phyloP scores from a whole-genome alignment of 2,888 invertebrate genomes.

The Patella depressa region DNA sequence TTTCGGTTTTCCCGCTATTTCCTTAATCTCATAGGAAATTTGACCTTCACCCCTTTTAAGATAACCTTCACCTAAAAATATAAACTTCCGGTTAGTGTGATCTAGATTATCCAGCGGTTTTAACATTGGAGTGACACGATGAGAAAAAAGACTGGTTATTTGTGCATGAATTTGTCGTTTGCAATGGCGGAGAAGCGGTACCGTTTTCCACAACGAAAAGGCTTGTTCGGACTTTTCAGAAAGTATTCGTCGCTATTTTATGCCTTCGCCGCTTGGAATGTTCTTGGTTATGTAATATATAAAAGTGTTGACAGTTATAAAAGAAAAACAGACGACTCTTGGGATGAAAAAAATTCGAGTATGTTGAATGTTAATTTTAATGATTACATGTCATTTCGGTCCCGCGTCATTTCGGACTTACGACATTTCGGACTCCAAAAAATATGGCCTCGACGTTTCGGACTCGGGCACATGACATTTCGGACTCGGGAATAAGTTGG shows the following conservation, averaged over 20 bases:
- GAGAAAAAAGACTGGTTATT: background rate
- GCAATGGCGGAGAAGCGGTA: background rate
- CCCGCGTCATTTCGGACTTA: too few species aligned
- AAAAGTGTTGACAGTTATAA: conserved; percentile 21
- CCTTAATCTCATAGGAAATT: too few species aligned
- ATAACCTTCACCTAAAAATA: too few species aligned
- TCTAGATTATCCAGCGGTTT: background rate
- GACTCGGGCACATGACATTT: too few species aligned
- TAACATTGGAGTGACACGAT: background rate
- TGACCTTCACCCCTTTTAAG: conserved; percentile 15
- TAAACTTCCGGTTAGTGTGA: too few species aligned
- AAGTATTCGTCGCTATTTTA: conserved; percentile 30
- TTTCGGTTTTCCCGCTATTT: conserved; percentile 21
- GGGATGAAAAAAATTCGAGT: conserved; percentile 28
- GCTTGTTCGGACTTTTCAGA: background rate
- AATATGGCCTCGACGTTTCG: too few species aligned
- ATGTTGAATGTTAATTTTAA: background rate
- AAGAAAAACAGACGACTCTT: conserved; percentile 28
- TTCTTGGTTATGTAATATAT: conserved; percentile 33
- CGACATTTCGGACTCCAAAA: too few species aligned
- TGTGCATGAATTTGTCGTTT: background rate
- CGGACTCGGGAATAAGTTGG: too few species aligned
- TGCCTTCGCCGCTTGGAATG: conserved; percentile 43
- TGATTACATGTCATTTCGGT: too few species aligned
- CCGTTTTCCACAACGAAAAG: too few species aligned